Conservation (phyloP, 2,888 invertebrate genomes). For the Lagria hirta region DNA sequence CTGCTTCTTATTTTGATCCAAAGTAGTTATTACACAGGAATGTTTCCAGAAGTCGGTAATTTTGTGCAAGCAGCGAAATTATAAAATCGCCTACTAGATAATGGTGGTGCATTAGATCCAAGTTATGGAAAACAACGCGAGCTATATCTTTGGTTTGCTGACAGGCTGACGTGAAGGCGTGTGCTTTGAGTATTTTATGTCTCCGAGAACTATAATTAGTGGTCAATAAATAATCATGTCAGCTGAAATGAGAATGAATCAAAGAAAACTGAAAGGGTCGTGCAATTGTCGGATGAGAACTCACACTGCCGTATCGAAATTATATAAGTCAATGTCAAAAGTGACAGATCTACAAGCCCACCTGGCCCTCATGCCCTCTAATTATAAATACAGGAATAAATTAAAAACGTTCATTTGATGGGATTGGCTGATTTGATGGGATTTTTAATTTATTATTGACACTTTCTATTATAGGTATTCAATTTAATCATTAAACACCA, state of each 20-base stretch:
- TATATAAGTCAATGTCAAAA: conserved; percentile 28
- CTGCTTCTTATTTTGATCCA: too few species aligned
- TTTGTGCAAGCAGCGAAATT: conserved; percentile 13
- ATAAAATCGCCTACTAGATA: conserved; percentile 23
- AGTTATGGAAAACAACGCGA: conserved; percentile 19
- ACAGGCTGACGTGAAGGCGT: conserved; percentile 42
- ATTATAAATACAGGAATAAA: conserved; percentile 23
- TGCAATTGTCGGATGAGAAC: conserved; percentile 21
- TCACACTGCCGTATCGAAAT: conserved; percentile 25
- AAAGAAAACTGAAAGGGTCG: conserved; percentile 31
- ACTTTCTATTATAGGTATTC: too few species aligned
- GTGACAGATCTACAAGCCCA: conserved; percentile 26
- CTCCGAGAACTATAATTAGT: conserved; percentile 43
- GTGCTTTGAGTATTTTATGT: conserved; percentile 41
- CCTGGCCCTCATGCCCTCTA: conserved; percentile 27
- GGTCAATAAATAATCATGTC: conserved; percentile 45
- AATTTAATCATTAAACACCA: too few species aligned
- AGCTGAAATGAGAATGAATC: conserved; percentile 42
- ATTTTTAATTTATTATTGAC: too few species aligned
- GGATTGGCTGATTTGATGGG: conserved; percentile 17
- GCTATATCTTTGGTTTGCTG: conserved; percentile 24
- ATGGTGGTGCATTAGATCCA: conserved; percentile 17
- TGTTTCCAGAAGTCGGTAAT: conserved; percentile 21
- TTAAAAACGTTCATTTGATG: conserved; percentile 20
- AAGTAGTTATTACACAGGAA: conserved; percentile 20